Evolutionary conservation across 2,113 vertebrate genomes (phyloP).

Genomic region (Passer montanus): DNA sequence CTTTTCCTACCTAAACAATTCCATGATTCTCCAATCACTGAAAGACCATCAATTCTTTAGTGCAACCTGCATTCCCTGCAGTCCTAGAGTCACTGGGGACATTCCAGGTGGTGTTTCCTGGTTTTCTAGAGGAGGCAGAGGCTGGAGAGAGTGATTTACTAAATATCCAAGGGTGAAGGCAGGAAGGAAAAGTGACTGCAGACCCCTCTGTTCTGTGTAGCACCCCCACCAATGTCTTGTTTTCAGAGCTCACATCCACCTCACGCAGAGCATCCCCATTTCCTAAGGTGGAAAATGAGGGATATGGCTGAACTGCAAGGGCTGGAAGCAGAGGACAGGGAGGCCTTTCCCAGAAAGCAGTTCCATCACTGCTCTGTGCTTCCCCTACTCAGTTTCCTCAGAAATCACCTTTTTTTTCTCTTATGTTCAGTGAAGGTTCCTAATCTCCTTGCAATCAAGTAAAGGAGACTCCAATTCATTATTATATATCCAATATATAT

Average conservation of each 20-base stretch:
- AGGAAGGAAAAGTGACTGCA: not conserved
- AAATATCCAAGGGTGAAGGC: not conserved
- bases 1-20: not conserved
- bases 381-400: not conserved
- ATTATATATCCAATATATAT: not conserved
- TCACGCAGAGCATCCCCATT: not conserved
- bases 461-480: not conserved
- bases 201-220: not conserved
- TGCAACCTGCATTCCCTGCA: not conserved
- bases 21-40: fast-evolving
- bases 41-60: not conserved
- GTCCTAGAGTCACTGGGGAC: not conserved
- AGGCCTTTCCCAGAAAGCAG: not conserved
- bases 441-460: not conserved
- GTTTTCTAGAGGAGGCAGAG: not conserved
- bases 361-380: not conserved
- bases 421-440: not conserved
- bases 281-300: not conserved
- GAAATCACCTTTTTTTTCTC: not conserved
- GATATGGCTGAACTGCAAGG: not conserved
- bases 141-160: not conserved
- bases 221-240: too few relatives aligned
- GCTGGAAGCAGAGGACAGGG: not conserved
- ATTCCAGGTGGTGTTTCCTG: not conserved
- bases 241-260: not conserved